Base-by-base conservation (phyloP, 1,140 invertebrate genomes). In the Plutomurus gul region DNA sequence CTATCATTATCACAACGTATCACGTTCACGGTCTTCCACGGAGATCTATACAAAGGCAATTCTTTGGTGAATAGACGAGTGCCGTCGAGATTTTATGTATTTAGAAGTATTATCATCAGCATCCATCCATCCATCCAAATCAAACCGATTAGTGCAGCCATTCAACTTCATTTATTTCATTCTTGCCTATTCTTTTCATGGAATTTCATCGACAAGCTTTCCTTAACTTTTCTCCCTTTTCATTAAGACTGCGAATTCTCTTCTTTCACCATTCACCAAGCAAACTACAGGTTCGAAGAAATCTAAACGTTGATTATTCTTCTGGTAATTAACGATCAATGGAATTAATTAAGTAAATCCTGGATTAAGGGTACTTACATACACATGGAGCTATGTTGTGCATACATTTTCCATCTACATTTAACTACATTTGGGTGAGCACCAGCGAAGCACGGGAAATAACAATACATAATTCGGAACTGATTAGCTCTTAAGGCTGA, bases 151-250 rank as follows among this genome's bases (percentile, higher is more conserved):
- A 65, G 56, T 65, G 56, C 16, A 65, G 36, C 56, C 56, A 65
- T 65, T 65, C 56, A 30, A 65, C 56, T 30, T 65, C 56, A 65
- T 65, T 65, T 65, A 65, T 65, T 65, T 65, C 56, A 65, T 65
- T 65, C 56, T n/a, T n/a, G n/a, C n/a, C 56, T 65, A 22, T 51
- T 51, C 47, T 51, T 51, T 65, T 65, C 56, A 65, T 6, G 56
- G 16, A n/a, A 65, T 65, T 65, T n/a, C n/a, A n/a, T n/a, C n/a
- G 25, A 65, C 56, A 65, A 33, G 56, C 27, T 30, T 33, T 65
- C 5, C 30, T 65, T 43, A n/a, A 36, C 51, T 27, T 56, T 27
- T 1, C 56, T 16, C 36, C 13, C 56, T n/a, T 65, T 65, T 33
- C 25, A 25, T 65, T 65, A 43, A 43, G 39, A 13, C 39, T 43